phyloP scores from a whole-genome alignment of 2,113 vertebrate species.

The Acanthochromis polyacanthus region DNA sequence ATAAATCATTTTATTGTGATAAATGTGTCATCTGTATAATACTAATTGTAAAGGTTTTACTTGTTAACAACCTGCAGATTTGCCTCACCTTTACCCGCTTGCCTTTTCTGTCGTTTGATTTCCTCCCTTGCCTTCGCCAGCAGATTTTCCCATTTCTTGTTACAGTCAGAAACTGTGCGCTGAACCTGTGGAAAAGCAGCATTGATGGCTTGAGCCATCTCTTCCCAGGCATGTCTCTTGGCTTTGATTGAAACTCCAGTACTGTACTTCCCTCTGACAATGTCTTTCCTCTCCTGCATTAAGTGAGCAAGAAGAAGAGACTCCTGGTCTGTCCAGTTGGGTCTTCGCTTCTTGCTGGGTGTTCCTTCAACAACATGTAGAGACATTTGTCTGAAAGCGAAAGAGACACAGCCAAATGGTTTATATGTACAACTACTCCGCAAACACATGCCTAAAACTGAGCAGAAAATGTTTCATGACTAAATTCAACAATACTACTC shows the following conservation, averaged over 20 bases:
- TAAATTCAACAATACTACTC: background rate
- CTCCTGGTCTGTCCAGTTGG: constrained; percentile 73
- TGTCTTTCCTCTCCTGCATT: constrained; percentile 56
- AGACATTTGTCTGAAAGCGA: constrained; percentile 28
- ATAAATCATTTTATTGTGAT: no score
- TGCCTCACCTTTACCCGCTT: constrained; percentile 39
- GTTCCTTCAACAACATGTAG: constrained; percentile 41
- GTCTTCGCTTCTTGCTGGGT: constrained; percentile 61
- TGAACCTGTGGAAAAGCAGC: constrained; percentile 64
- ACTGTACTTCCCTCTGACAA: constrained; percentile 64
- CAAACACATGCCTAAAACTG: background rate
- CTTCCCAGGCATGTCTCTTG: constrained; percentile 69
- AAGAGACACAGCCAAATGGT: background rate
- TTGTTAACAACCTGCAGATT: background rate
- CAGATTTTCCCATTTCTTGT: constrained; percentile 76
- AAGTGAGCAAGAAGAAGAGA: constrained; percentile 67
- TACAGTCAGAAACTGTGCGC: constrained; percentile 68
- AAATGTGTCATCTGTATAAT: background rate
- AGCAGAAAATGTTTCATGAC: background rate
- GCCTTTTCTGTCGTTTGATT: constrained; percentile 66
- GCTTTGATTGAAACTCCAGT: constrained; percentile 54
- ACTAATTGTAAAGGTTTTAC: background rate
- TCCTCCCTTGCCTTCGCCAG: constrained; percentile 69
- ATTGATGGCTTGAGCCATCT: constrained; percentile 62
- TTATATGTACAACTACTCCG: background rate